Evolutionary conservation across 1,140 invertebrate species (phyloP).

Genomic region (Pachypsylla venusta): DNA sequence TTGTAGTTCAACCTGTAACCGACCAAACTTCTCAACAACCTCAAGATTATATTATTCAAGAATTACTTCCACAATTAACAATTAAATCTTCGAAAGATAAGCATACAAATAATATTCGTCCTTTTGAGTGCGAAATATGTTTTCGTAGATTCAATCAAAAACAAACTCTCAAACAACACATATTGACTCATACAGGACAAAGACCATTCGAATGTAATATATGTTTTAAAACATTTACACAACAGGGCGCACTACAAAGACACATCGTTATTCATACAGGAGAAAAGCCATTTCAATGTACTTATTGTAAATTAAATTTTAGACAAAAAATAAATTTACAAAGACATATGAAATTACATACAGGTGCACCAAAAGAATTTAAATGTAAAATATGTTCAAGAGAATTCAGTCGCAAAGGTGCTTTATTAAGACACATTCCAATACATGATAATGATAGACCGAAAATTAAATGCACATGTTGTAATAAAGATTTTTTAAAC

Average conservation of each 20-base stretch:
- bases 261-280: constrained; percentile 33
- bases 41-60: constrained; percentile 2
- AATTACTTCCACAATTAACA: neutral
- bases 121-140: constrained; percentile 17
- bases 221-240: constrained; percentile 18
- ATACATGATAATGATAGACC: constrained; percentile 16
- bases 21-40: neutral
- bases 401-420: constrained; percentile 1
- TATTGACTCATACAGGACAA: constrained; percentile 16
- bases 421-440: constrained; percentile 14
- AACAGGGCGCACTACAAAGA: constrained; percentile 31
- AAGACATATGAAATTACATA: neutral
- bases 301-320: constrained; percentile 29
- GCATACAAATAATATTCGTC: neutral
- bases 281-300: constrained; percentile 27
- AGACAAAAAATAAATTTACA: constrained; percentile 17
- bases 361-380: neutral
- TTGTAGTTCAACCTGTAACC: neutral
- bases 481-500: constrained; percentile 39
- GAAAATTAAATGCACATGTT: constrained; percentile 31
- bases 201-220: constrained; percentile 15
- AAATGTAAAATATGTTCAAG: constrained; percentile 13
- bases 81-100: neutral
- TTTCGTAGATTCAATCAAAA: constrained; percentile 24
- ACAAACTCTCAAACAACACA: constrained; percentile 46